Evolutionary conservation across 2,113 vertebrate genomes (phyloP).

Genomic region (Anser brachyrhynchus): DNA sequence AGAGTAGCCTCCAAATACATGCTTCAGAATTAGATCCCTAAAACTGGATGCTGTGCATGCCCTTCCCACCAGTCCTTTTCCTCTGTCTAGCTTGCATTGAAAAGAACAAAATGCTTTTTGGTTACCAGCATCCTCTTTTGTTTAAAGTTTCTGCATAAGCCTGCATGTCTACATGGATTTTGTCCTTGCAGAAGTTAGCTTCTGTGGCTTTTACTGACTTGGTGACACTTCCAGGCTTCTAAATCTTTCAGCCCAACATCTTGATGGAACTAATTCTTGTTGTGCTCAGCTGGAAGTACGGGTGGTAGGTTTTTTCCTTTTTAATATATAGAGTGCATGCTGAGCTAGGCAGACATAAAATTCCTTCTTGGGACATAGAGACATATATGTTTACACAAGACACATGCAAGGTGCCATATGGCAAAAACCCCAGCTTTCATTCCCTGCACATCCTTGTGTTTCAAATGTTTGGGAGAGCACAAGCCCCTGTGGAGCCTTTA

Average conservation of each 20-base stretch:
- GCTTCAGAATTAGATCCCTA: background rate
- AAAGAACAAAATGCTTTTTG: background rate
- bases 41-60: background rate
- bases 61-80: background rate
- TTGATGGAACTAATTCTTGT: background rate
- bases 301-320: background rate
- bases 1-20: background rate
- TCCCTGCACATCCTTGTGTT: constrained; percentile 46
- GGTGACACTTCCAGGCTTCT: background rate
- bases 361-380: background rate
- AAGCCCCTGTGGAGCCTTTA: background rate
- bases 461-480: constrained; percentile 34
- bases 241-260: background rate
- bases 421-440: constrained; percentile 38
- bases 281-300: background rate
- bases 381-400: constrained; percentile 8
- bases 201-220: background rate
- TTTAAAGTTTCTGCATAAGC: background rate
- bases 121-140: background rate
- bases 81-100: background rate
- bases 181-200: background rate
- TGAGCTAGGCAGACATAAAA: constrained; percentile 24
- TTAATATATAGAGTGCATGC: background rate
- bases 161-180: background rate
- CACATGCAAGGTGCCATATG: constrained; percentile 47